Percentiles rank a stretch among this genome's conserved stretches.
Conservation (phyloP, 1,140 invertebrate species). For the Protaetia brevitarsis region DNA sequence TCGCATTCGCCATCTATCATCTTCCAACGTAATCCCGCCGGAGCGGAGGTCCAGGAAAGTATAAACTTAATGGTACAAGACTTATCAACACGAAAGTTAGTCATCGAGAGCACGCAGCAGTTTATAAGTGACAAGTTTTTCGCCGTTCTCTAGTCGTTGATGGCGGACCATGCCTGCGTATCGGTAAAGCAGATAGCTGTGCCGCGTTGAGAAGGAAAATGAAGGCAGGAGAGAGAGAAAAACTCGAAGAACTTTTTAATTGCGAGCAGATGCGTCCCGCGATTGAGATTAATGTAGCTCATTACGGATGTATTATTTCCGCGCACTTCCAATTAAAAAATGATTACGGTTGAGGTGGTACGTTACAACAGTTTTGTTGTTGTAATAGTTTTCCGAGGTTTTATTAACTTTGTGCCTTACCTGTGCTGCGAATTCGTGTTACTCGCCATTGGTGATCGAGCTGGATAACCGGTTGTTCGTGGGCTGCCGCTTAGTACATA, state of each 20-base stretch:
- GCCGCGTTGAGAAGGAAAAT: not conserved
- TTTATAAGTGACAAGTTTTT: conserved; percentile 12
- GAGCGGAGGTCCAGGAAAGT: not conserved
- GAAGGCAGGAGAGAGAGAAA: not conserved
- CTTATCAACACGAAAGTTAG: not conserved
- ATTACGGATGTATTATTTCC: conserved; percentile 3
- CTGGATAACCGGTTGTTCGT: conserved; percentile 45
- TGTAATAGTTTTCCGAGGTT: no score
- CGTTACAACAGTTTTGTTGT: not conserved
- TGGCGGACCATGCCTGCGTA: not conserved
- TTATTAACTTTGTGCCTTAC: no score
- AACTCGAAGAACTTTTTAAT: conserved; percentile 9
- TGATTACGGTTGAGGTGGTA: not conserved
- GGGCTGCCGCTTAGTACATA: conserved; percentile 55
- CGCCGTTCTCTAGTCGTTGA: not conserved
- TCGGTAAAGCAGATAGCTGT: not conserved
- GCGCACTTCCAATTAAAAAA: conserved; percentile 11
- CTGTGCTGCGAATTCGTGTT: conserved; percentile 42
- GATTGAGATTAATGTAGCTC: conserved; percentile 8
- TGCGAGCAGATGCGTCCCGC: conserved; percentile 4
- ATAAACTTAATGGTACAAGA: not conserved
- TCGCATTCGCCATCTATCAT: not conserved
- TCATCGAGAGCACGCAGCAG: conserved; percentile 2
- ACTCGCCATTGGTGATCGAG: conserved; percentile 49
- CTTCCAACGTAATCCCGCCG: not conserved